A percentile compares a stretch with the other conserved stretches of the same genome.
These are phyloP conservation scores for Hiodon alosoides DNA, from an alignment of 2,113 vertebrate genomes.

Conservation along the genomic window DNA sequence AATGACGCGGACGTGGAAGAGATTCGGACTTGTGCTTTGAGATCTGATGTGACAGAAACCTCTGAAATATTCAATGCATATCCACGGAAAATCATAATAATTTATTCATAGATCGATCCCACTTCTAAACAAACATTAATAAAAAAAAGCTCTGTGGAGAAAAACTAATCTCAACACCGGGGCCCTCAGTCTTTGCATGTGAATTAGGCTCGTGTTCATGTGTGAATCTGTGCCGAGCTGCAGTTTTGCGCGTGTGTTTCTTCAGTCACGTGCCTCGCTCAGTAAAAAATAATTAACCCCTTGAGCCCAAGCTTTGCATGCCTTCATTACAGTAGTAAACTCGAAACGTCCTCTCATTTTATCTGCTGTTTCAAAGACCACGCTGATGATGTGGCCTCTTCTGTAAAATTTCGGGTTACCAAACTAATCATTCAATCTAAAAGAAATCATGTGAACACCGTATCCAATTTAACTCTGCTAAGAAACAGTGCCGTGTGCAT, in stretches of 20 bases:
- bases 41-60: constrained; percentile 9
- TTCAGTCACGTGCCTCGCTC: background rate
- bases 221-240: background rate
- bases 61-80: background rate
- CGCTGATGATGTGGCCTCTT: no score
- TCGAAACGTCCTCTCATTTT: no score
- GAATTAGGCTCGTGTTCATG: background rate
- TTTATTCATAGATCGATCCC: background rate
- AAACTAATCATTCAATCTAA: no score
- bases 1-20: background rate
- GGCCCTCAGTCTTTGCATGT: background rate
- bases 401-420: no score
- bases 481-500: no score
- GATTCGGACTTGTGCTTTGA: background rate
- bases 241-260: background rate
- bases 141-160: background rate
- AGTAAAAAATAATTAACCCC: no score
- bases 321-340: no score
- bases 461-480: no score
- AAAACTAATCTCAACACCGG: background rate
- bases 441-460: no score
- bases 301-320: no score
- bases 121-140: background rate
- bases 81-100: constrained; percentile 1
- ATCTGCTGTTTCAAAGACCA: no score